Evolutionary conservation across 2,888 invertebrate species (phyloP), one percentile per base, ranked within the genome.

Genomic region (Orthonevra nobilis): DNA sequence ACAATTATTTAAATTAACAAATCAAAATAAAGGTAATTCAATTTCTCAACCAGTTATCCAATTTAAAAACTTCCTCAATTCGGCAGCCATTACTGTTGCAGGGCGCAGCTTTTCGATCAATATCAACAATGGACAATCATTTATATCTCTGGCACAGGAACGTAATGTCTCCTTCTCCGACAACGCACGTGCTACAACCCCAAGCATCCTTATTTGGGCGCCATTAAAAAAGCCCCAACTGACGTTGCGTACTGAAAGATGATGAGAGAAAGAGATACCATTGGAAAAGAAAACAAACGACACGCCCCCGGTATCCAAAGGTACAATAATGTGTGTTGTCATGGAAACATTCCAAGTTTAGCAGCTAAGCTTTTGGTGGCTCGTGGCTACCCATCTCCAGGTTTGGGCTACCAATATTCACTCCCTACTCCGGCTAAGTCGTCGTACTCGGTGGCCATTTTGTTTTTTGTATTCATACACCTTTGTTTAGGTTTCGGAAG

Each of bases 21-120:
- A n/a, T n/a, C n/a, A n/a, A n/a, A n/a, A n/a, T n/a, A n/a, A n/a
- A n/a, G n/a, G n/a, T n/a, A n/a, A n/a, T n/a, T n/a, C n/a, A n/a
- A n/a, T n/a, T n/a, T n/a, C n/a, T n/a, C n/a, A n/a, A n/a, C n/a
- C n/a, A n/a, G n/a, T n/a, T n/a, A n/a, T n/a, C n/a, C n/a, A n/a
- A n/a, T n/a, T n/a, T n/a, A n/a, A n/a, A n/a, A 50, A 30, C 1
- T 28, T 14, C 1, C 15, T 32, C n/a, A 32, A 32, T 15, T 28
- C 2, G 38, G 46, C 58, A 42, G 64, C 70, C 75, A 69, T 70
- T 63, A 17, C 1, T 6, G 2, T 1, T 2, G 9, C 12, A 68
- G 23, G 19, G 79, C 79, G 79, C 73, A 79, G 61, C 72, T 36
- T 73, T 60, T 34, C 61, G 73, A 79, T 79, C 79, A 73, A 79